phyloP scores from a whole-genome alignment of 2,797 vertebrate species.

The Setipinna tenuifilis region DNA sequence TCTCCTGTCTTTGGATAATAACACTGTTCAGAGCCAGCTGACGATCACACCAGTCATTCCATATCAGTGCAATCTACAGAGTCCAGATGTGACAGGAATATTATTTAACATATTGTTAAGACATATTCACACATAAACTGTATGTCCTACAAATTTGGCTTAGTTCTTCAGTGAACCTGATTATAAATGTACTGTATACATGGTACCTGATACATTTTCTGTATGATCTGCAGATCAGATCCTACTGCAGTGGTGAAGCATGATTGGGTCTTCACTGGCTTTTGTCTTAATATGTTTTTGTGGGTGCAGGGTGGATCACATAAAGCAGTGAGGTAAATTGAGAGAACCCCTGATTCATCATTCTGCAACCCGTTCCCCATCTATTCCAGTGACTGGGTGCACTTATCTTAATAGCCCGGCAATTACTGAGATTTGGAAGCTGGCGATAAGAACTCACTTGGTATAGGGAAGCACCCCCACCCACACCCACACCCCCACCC shows the following conservation, averaged over 20 bases:
- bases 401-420: background rate
- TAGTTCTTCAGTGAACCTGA: background rate
- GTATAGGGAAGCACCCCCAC: background rate
- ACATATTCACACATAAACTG: background rate
- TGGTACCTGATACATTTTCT: background rate
- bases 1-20: background rate
- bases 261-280: background rate
- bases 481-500: no score
- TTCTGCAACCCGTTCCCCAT: background rate
- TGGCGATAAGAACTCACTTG: background rate
- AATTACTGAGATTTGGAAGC: slow-evolving; percentile 1
- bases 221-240: background rate
- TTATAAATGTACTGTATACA: background rate
- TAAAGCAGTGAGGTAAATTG: background rate
- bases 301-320: background rate
- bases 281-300: background rate
- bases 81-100: background rate
- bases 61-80: background rate
- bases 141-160: background rate
- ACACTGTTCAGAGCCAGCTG: background rate
- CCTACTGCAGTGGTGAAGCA: background rate
- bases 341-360: background rate
- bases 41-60: background rate
- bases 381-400: background rate
- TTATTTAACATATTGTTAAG: background rate